Conservation (phyloP, 2,113 vertebrate genomes). For the Lamprotornis superbus region DNA sequence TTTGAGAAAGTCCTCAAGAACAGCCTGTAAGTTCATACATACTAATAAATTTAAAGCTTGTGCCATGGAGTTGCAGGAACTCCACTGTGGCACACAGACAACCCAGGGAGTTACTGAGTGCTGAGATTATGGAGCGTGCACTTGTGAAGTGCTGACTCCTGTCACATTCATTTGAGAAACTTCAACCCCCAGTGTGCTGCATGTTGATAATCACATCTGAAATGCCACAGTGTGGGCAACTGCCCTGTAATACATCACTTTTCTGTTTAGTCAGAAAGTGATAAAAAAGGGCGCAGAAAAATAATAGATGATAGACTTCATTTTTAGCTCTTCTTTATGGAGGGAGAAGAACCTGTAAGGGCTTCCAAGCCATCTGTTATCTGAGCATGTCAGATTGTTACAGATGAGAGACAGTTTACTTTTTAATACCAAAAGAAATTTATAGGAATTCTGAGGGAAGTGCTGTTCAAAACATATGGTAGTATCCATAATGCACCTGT, state of each 20-base stretch:
- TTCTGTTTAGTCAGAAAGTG: constrained; percentile 65
- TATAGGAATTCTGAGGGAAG: constrained; percentile 20
- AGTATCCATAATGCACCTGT: constrained; percentile 13
- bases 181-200: not conserved
- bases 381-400: constrained; percentile 17
- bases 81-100: not conserved
- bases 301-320: constrained; percentile 62
- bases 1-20: not conserved
- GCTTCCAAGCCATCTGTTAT: constrained; percentile 49
- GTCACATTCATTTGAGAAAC: constrained; percentile 39
- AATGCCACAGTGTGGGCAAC: constrained; percentile 54
- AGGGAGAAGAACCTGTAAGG: not conserved
- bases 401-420: constrained; percentile 49
- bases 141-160: constrained; percentile 44
- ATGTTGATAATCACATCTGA: constrained; percentile 49
- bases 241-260: constrained; percentile 62
- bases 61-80: not conserved
- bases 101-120: not conserved
- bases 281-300: constrained; percentile 53
- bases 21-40: not conserved
- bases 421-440: constrained; percentile 49
- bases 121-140: not conserved
- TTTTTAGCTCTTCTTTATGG: constrained; percentile 42
- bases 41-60: not conserved
- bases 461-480: constrained; percentile 42